A percentile compares a stretch with the other conserved stretches of the same genome.
phyloP scores from a whole-genome alignment of 2,113 vertebrate genomes.

The Pseudorhombus dupliciocellatus region DNA sequence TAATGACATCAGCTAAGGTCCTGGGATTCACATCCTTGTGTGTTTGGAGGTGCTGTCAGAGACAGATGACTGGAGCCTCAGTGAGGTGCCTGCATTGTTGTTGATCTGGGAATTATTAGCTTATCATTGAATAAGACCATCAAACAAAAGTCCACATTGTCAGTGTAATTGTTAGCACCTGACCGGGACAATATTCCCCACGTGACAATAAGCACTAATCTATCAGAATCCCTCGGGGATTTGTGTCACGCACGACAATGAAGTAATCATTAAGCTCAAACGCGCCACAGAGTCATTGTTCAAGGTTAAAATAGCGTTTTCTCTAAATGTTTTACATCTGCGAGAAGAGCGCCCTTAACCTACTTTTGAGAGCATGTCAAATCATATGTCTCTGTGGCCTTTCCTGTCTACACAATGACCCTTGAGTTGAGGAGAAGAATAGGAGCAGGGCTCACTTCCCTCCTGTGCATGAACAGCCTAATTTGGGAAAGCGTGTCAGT shows the following conservation, averaged over 20 bases:
- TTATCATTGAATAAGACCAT: slow-evolving; percentile 7
- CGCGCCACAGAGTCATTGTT: slow-evolving; percentile 14
- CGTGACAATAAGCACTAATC: slow-evolving; percentile 17
- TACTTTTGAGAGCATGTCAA: slow-evolving; percentile 77
- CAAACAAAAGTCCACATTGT: slow-evolving; percentile 28
- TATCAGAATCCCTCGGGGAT: slow-evolving; percentile 21
- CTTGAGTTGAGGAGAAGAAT: slow-evolving; percentile 73
- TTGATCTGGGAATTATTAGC: slow-evolving; percentile 20
- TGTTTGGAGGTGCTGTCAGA: slow-evolving; percentile 45
- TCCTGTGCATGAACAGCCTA: slow-evolving; percentile 72
- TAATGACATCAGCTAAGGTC: slow-evolving; percentile 46
- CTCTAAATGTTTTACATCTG: slow-evolving; percentile 39
- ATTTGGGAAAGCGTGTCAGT: slow-evolving; percentile 81
- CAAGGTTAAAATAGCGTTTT: slow-evolving; percentile 18
- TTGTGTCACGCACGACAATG: slow-evolving; percentile 5
- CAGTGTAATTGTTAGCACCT: slow-evolving; percentile 5
- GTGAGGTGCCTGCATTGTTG: slow-evolving; percentile 27
- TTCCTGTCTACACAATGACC: slow-evolving; percentile 80
- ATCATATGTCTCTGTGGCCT: slow-evolving; percentile 73
- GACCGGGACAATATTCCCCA: slow-evolving; percentile 1
- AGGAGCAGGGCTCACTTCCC: slow-evolving; percentile 71
- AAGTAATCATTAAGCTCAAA: slow-evolving; percentile 21
- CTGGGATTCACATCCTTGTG: slow-evolving; percentile 37
- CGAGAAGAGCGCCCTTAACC: slow-evolving; percentile 73
- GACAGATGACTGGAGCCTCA: slow-evolving; percentile 24